A percentile compares a stretch with the other conserved stretches of the same genome.
Conservation (phyloP, 2,888 invertebrate species). For the Latrodectus hesperus region DNA sequence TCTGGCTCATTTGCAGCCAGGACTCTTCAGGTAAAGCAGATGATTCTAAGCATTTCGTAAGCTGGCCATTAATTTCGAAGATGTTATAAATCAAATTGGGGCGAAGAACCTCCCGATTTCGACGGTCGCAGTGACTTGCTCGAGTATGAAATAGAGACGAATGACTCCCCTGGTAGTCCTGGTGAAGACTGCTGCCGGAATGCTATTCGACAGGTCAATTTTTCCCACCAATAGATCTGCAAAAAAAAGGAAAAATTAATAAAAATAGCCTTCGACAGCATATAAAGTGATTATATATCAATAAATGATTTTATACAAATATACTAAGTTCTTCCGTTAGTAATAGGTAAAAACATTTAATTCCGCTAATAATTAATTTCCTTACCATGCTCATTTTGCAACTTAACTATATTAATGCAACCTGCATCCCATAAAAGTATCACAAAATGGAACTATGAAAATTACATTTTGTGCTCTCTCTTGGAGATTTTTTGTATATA, state of each 20-base stretch:
- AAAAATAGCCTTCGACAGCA: no score
- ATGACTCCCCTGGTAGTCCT: constrained; percentile 1
- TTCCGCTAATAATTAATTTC: no score
- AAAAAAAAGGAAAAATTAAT: constrained; percentile 2
- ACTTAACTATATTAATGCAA: no score
- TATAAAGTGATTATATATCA: no score
- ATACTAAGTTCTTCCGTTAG: no score
- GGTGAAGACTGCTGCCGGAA: not conserved
- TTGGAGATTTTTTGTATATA: no score
- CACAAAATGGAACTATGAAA: no score
- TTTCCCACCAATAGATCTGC: not conserved
- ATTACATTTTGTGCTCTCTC: no score
- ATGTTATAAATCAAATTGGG: constrained; percentile 48
- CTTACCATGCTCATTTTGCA: no score
- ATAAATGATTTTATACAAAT: no score
- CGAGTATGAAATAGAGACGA: constrained; percentile 57
- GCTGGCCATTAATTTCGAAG: constrained; percentile 59
- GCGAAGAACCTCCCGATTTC: constrained; percentile 29
- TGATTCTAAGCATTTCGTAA: constrained; percentile 36
- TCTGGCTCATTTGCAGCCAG: constrained; percentile 62
- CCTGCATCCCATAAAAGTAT: no score
- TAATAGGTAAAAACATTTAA: no score
- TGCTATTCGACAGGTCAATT: not conserved
- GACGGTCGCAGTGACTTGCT: constrained; percentile 33
- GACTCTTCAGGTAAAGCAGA: constrained; percentile 13